These are phyloP conservation scores for Lymantria monacha DNA, from an alignment of 2,888 invertebrate genomes.

Conservation along the genomic window DNA sequence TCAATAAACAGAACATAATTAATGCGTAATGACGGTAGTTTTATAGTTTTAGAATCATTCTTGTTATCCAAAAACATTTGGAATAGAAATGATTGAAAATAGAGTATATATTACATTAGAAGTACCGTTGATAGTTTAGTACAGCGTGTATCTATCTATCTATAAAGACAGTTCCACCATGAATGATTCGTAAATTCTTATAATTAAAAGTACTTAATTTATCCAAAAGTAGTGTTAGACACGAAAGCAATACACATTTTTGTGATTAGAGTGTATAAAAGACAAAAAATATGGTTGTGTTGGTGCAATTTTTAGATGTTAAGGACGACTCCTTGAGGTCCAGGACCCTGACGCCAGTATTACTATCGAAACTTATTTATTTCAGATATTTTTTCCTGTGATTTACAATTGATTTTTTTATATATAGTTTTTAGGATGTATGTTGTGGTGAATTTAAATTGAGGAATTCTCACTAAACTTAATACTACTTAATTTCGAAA, in stretches of 20 bases:
- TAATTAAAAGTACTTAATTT: slow-evolving; percentile 41
- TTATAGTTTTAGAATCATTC: too few species aligned
- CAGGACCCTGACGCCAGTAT: slow-evolving; percentile 48
- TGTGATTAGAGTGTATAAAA: slow-evolving; percentile 76
- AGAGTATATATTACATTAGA: too few species aligned
- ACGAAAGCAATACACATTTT: slow-evolving; percentile 68
- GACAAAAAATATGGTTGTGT: slow-evolving; percentile 79
- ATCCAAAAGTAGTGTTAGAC: slow-evolving; percentile 39
- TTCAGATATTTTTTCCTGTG: slow-evolving; percentile 6
- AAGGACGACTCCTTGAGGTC: slow-evolving; percentile 61
- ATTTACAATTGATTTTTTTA: neutral
- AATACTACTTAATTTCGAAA: neutral
- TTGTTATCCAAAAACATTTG: too few species aligned
- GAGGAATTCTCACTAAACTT: neutral
- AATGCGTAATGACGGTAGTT: too few species aligned
- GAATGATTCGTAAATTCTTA: slow-evolving; percentile 21
- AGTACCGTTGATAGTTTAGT: too few species aligned
- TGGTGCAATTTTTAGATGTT: slow-evolving; percentile 76
- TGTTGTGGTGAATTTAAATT: neutral
- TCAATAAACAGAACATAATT: too few species aligned
- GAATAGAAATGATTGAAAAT: too few species aligned
- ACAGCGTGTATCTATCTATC: too few species aligned
- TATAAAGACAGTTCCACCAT: slow-evolving; percentile 13
- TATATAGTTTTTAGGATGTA: neutral
- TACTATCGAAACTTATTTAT: slow-evolving; percentile 20